Percentiles rank a stretch among this genome's conserved stretches.
These are phyloP conservation scores for Amblyopsis hoosieri DNA, from an alignment of 2,797 vertebrate species.

Conservation along the genomic window DNA sequence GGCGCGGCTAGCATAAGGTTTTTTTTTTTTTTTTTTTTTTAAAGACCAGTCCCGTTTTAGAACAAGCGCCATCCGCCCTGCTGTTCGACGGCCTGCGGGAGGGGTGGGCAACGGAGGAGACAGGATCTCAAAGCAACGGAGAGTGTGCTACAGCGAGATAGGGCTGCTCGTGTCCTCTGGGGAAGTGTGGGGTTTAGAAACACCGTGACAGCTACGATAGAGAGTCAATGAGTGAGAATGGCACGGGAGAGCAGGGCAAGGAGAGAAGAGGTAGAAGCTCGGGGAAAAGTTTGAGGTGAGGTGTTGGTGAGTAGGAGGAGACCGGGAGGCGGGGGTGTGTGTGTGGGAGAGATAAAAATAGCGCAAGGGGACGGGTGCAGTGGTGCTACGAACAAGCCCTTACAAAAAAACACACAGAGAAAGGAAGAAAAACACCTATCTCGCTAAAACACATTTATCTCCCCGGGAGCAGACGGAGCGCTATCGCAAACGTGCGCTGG, in stretches of 20 bases:
- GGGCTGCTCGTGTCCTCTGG: conserved; percentile 51
- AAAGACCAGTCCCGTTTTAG: neutral
- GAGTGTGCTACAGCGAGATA: conserved; percentile 68
- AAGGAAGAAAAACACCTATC: conserved; percentile 32
- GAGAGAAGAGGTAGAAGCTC: conserved; percentile 47
- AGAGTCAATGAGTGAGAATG: conserved; percentile 47
- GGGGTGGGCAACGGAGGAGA: conserved; percentile 19
- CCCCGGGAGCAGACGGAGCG: conserved; percentile 63
- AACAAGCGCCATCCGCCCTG: neutral
- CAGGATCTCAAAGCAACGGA: conserved; percentile 44
- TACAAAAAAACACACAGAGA: conserved; percentile 26
- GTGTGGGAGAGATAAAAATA: conserved; percentile 50
- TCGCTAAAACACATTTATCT: conserved; percentile 59
- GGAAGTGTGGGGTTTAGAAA: conserved; percentile 32
- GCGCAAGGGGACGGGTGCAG: conserved; percentile 7
- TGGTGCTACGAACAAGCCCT: conserved; percentile 20
- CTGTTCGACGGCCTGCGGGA: conserved; percentile 47
- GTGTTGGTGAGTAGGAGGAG: conserved; percentile 7
- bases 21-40: no score
- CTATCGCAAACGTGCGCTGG: conserved; percentile 54
- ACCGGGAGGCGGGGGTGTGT: conserved; percentile 12
- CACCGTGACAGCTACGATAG: conserved; percentile 42
- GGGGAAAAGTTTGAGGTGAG: neutral
- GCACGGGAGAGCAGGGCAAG: conserved; percentile 13
- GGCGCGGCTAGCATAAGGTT: no score